Base-by-base conservation (phyloP, 2,113 vertebrate genomes). In the Tursiops truncatus region DNA sequence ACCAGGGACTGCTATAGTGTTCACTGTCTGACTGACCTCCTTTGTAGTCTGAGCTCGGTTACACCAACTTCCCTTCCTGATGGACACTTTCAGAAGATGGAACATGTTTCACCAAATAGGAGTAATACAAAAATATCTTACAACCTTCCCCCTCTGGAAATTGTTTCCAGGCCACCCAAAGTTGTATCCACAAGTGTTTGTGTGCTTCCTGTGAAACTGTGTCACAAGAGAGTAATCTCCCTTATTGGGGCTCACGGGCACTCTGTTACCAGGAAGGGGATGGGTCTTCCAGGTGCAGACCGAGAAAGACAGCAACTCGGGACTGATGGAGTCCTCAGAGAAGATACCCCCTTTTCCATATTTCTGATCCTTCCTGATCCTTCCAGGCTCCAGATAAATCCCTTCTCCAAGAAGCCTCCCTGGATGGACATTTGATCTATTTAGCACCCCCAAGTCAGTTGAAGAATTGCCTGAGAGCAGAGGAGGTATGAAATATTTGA, bases 131-230 rank as follows among this genome's bases (percentile, higher is more conserved):
- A 88, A 28, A 81, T 81, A 44, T 10, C 77, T 95, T 44, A 83
- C n/a, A 82, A 41, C 10, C 38, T 77, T 73, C 23, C 33, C 33
- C 38, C 47, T 71, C 53, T 77, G 56, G 74, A 91, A 84, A 84
- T 67, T 83, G 79, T 94, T 62, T 71, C 25, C 28, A 97, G 41
- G 44, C 21, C 60, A 82, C 47, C 38, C 65, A 90, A 87, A 91
- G n/a, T 33, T 87, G 60, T 88, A 20, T 80, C 58, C 74, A n/a
- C 13, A 79, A 41, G 17, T 68, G 50, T 65, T 36, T 80, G 26
- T 91, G 23, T 82, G 28, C 81, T 94, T 95, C 60, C 83, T 94
- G 23, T 84, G 76, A 84, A 74, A 85, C 50, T 38, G 8, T 80
- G 36, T 95, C 70, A 76, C 8, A 33, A 82, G 68, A 81, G 47